Percentiles rank a stretch among this genome's conserved stretches.
Conservation (phyloP, 2,113 vertebrate genomes). For the Ardeotis arabs region DNA sequence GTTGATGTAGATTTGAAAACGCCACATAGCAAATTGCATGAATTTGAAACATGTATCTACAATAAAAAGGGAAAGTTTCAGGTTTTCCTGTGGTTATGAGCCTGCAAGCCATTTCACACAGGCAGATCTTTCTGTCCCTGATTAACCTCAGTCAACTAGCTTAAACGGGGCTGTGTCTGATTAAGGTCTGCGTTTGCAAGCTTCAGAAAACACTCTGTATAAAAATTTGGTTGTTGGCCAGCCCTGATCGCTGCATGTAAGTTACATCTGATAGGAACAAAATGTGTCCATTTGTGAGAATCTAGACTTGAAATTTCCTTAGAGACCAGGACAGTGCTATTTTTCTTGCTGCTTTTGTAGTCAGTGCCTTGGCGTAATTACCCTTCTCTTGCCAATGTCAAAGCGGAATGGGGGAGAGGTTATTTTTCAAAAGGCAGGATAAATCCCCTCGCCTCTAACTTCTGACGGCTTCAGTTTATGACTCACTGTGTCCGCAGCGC, state of each 20-base stretch:
- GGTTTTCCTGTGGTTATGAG: not conserved
- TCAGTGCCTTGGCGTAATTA: not conserved
- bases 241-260: not conserved
- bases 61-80: not conserved
- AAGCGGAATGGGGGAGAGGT: not conserved
- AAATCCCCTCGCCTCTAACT: not conserved
- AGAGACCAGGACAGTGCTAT: not conserved
- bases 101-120: not conserved
- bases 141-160: not conserved
- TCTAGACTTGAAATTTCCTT: not conserved
- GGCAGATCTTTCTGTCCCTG: not conserved
- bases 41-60: not conserved
- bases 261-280: not conserved
- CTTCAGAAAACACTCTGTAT: not conserved
- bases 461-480: not conserved
- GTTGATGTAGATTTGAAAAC: not conserved
- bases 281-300: not conserved
- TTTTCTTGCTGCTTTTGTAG: conserved; percentile 27
- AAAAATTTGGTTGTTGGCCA: not conserved
- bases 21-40: not conserved
- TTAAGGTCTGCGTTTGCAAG: not conserved
- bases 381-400: not conserved
- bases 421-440: not conserved
- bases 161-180: not conserved
- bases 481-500: not conserved